These are phyloP conservation scores for Guaruba guarouba DNA, from an alignment of 2,113 vertebrate genomes.

Conservation along the genomic window DNA sequence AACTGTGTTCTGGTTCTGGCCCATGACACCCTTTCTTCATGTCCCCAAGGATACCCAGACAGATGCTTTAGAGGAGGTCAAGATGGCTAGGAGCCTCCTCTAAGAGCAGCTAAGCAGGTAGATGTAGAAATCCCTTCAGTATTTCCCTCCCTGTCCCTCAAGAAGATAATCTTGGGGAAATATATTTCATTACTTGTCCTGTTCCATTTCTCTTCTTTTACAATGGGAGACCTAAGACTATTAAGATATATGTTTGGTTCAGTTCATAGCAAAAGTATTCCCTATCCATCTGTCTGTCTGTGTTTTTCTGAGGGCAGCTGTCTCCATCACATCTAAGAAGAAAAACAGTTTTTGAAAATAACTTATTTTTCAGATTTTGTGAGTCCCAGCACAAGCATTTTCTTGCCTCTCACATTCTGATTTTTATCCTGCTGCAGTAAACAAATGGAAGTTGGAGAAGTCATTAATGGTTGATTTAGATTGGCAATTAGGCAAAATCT, in stretches of 20 bases:
- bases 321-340: background rate
- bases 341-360: conserved; percentile 5
- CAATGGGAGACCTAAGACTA: background rate
- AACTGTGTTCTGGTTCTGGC: background rate
- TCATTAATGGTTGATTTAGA: conserved; percentile 42
- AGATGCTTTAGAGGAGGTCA: background rate
- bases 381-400: background rate
- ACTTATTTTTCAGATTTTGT: background rate
- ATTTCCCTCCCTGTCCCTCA: background rate
- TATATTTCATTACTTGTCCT: background rate
- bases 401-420: background rate
- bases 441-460: conserved; percentile 3
- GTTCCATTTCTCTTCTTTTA: background rate
- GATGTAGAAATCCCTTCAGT: background rate
- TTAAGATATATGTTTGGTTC: background rate
- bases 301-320: background rate
- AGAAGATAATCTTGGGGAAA: background rate
- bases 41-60: background rate
- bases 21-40: rapidly evolving
- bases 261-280: background rate
- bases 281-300: background rate
- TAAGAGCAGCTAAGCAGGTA: background rate
- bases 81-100: background rate
- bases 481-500: conserved; percentile 24
- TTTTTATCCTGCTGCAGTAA: conserved; percentile 33